Conservation (phyloP, 2,888 invertebrate species). For the Bembecia ichneumoniformis region DNA sequence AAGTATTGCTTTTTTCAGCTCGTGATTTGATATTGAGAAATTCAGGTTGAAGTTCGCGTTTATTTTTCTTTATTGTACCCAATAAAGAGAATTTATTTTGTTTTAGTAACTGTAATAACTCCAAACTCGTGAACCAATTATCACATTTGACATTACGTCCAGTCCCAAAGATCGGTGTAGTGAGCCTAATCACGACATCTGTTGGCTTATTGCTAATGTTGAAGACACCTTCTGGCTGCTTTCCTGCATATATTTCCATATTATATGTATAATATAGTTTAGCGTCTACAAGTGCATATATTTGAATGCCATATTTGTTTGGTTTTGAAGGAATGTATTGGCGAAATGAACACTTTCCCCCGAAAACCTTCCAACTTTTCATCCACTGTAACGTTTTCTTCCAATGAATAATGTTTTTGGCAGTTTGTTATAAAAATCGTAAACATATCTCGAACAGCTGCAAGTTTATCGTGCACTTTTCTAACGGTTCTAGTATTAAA, state of each 20-base stretch:
- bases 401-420: too few species aligned
- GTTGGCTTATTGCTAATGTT: neutral
- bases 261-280: conserved; percentile 10
- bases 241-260: conserved; percentile 11
- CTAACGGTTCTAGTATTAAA: too few species aligned
- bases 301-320: conserved; percentile 12
- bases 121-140: neutral
- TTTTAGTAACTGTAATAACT: rapidly evolving
- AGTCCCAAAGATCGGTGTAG: neutral
- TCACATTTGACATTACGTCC: neutral
- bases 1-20: neutral
- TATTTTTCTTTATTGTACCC: neutral
- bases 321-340: conserved; percentile 12
- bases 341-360: conserved; percentile 11
- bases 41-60: neutral
- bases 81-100: neutral
- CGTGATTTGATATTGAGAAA: neutral
- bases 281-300: conserved; percentile 10
- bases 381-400: too few species aligned
- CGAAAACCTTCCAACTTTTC: conserved; percentile 12
- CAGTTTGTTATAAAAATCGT: too few species aligned
- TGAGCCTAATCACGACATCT: neutral
- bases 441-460: too few species aligned
- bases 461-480: too few species aligned
- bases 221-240: neutral